Evolutionary conservation across 2,113 vertebrate species (phyloP).

Genomic region (Peucedramus taeniatus): DNA sequence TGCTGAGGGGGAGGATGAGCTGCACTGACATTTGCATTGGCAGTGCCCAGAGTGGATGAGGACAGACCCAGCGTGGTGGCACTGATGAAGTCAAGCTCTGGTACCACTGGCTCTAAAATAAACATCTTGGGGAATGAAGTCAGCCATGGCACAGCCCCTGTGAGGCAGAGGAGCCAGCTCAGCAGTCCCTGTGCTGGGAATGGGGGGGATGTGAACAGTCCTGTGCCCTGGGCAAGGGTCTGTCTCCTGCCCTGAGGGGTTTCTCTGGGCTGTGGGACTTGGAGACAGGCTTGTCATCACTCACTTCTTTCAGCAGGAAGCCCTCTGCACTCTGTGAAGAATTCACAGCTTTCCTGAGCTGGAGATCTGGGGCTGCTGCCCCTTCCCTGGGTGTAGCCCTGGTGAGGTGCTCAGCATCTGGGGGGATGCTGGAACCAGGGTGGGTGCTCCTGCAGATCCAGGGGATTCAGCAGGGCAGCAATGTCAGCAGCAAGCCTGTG

Average conservation of each 20-base stretch:
- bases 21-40: neutral
- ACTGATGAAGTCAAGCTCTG: neutral
- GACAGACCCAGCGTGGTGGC: neutral
- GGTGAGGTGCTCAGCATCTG: rapidly evolving
- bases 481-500: rapidly evolving
- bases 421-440: neutral
- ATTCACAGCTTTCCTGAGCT: neutral
- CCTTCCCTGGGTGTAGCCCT: neutral
- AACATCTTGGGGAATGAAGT: neutral
- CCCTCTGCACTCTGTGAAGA: neutral
- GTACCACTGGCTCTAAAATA: neutral
- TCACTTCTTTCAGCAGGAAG: neutral
- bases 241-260: neutral
- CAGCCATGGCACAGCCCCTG: neutral
- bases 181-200: neutral
- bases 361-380: rapidly evolving
- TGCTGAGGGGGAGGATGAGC: neutral
- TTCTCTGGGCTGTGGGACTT: neutral
- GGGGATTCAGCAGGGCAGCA: neutral
- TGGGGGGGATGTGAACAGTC: neutral
- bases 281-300: neutral
- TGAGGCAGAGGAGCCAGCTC: neutral
- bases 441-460: rapidly evolving
- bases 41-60: neutral
- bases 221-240: neutral